These are phyloP conservation scores for Lethenteron camtschaticum DNA, from an alignment of 2,113 vertebrate genomes.

Conservation along the genomic window DNA sequence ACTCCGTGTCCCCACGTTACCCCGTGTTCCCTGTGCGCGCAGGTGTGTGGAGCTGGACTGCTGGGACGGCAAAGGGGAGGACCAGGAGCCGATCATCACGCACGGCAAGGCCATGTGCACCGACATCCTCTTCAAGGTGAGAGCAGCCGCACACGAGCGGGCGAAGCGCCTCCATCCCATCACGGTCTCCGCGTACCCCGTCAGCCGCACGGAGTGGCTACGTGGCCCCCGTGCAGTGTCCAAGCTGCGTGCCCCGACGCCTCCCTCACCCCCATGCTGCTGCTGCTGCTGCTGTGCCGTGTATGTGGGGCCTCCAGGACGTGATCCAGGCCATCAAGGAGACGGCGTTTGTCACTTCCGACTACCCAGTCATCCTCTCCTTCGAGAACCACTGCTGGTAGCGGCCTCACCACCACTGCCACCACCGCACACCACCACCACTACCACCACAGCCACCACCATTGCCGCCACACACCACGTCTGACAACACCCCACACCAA, in stretches of 20 bases:
- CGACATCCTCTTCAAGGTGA: conserved; percentile 95
- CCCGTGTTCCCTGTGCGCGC: conserved; percentile 4
- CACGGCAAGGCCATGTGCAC: conserved; percentile 98
- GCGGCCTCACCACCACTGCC: background rate
- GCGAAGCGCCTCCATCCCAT: too few species aligned
- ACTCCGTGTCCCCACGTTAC: too few species aligned
- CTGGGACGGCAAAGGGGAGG: conserved; percentile 97
- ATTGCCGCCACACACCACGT: too few species aligned
- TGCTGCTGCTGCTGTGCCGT: background rate
- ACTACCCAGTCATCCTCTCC: conserved; percentile 83
- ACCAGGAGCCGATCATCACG: conserved; percentile 94
- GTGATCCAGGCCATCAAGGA: conserved; percentile 95
- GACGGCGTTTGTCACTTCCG: conserved; percentile 80
- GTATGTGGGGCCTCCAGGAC: conserved; percentile 36
- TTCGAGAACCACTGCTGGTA: conserved; percentile 99
- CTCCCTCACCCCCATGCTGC: background rate
- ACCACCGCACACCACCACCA: too few species aligned
- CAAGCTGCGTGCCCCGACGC: background rate
- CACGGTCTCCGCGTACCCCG: too few species aligned
- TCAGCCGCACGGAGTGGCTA: too few species aligned
- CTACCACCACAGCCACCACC: too few species aligned
- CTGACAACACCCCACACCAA: too few species aligned
- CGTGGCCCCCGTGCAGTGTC: too few species aligned
- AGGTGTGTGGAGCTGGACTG: conserved; percentile 94
- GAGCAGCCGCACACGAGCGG: too few species aligned